A percentile compares a stretch with the other conserved stretches of the same genome.
phyloP scores from a whole-genome alignment of 1,140 invertebrate genomes.

The Triops longicaudatus region DNA sequence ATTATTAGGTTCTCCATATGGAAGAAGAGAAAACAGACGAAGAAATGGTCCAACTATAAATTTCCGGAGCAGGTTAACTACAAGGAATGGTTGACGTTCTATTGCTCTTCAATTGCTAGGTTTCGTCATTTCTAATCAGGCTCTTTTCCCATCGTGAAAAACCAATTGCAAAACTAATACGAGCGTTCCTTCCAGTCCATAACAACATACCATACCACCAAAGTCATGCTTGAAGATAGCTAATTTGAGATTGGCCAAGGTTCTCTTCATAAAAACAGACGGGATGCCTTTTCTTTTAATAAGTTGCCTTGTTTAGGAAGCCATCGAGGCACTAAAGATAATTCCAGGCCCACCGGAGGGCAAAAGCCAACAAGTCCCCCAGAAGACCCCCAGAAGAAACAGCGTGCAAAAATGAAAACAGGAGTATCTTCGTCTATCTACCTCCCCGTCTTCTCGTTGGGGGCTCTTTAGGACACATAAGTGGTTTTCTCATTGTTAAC shows the following conservation, averaged over 20 bases:
- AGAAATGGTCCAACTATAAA: conserved; percentile 1
- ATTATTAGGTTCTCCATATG: not conserved
- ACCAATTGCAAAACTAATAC: not conserved
- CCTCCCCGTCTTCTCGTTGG: not conserved
- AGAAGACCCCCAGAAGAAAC: not conserved
- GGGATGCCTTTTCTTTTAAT: not conserved
- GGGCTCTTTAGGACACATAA: conserved; percentile 3
- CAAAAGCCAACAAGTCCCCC: not conserved
- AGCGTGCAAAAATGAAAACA: conserved; percentile 2
- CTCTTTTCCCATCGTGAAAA: not conserved
- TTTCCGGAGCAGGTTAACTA: not conserved
- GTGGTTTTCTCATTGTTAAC: conserved; percentile 12
- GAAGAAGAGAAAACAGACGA: not conserved
- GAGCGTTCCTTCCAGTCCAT: not conserved
- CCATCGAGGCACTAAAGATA: not conserved
- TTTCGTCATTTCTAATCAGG: not conserved
- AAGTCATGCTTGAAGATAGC: not conserved
- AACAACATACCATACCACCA: not conserved
- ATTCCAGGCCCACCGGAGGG: not conserved
- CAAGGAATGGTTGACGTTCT: not conserved
- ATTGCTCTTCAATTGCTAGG: conserved; percentile 15
- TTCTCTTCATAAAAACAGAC: not conserved
- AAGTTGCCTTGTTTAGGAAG: not conserved
- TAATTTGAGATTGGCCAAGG: conserved; percentile 7
- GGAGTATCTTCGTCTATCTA: not conserved